Evolutionary conservation across 2,797 vertebrate genomes (phyloP).

Genomic region (Mus spretus): DNA sequence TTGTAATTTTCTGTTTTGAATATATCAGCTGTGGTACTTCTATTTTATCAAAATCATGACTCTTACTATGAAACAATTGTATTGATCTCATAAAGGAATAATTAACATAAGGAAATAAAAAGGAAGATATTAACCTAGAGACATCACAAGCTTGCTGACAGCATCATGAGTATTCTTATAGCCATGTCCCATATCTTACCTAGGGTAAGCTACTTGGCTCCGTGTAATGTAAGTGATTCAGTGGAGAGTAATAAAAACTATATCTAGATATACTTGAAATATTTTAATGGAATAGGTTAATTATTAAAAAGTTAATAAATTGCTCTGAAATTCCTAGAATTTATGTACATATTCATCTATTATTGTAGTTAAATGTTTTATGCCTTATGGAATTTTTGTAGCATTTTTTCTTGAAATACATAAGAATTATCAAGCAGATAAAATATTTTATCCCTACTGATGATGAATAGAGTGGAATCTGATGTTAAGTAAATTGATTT

Average conservation of each 20-base stretch:
- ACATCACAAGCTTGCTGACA: not conserved
- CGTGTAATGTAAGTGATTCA: not conserved
- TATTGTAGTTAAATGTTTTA: not conserved
- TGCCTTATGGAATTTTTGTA: not conserved
- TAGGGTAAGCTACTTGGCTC: not conserved
- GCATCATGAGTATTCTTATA: not conserved
- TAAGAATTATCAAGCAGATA: slow-evolving; percentile 13
- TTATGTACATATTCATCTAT: not conserved
- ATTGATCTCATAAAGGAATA: slow-evolving; percentile 1
- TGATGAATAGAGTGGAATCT: not conserved
- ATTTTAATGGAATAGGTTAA: slow-evolving; percentile 28
- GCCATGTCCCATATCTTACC: not conserved
- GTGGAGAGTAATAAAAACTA: slow-evolving; percentile 1
- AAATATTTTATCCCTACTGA: slow-evolving; percentile 44
- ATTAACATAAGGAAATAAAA: not conserved
- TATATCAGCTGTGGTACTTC: not conserved
- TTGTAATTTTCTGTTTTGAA: slow-evolving; percentile 34
- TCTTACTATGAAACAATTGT: not conserved
- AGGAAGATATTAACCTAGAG: not conserved
- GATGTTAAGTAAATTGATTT: slow-evolving; percentile 29
- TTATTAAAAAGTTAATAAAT: slow-evolving; percentile 8
- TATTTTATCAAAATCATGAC: not conserved
- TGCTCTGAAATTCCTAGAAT: not conserved
- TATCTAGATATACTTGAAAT: not conserved
- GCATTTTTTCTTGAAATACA: not conserved